Conservation (phyloP, 2,797 vertebrate genomes). For the Ctenochaetus hawaiiensis region DNA sequence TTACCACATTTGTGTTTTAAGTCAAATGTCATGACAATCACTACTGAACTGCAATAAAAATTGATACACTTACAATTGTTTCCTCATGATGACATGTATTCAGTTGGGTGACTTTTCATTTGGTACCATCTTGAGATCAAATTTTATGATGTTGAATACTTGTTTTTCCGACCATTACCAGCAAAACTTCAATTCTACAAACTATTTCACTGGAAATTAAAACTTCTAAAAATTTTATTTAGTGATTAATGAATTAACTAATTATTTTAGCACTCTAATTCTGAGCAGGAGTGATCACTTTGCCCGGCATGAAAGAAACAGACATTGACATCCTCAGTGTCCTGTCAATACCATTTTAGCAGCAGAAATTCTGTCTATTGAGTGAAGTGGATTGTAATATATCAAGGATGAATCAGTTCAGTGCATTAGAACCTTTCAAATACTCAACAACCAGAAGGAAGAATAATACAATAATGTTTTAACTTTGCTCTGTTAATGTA, state of each 20-base stretch:
- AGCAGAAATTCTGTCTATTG: background rate
- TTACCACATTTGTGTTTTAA: no score
- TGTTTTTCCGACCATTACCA: no score
- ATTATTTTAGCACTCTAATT: background rate
- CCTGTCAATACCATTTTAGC: background rate
- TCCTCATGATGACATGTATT: no score
- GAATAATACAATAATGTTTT: background rate
- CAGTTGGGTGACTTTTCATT: no score
- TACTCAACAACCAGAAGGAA: background rate
- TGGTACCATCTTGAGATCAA: no score
- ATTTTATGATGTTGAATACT: no score
- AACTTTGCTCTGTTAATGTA: constrained; percentile 2
- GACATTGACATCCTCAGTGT: background rate
- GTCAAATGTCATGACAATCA: no score
- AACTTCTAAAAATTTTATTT: no score
- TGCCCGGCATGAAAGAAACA: background rate
- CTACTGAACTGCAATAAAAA: no score
- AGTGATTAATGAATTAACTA: background rate
- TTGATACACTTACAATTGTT: no score
- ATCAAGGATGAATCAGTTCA: constrained; percentile 10
- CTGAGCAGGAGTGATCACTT: background rate
- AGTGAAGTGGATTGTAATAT: background rate
- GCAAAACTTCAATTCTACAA: no score
- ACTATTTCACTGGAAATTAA: no score
- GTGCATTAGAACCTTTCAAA: constrained; percentile 5